Evolutionary conservation across 2,888 invertebrate species (phyloP), one percentile per base, ranked within the genome.

Genomic region (Tachina fera): DNA sequence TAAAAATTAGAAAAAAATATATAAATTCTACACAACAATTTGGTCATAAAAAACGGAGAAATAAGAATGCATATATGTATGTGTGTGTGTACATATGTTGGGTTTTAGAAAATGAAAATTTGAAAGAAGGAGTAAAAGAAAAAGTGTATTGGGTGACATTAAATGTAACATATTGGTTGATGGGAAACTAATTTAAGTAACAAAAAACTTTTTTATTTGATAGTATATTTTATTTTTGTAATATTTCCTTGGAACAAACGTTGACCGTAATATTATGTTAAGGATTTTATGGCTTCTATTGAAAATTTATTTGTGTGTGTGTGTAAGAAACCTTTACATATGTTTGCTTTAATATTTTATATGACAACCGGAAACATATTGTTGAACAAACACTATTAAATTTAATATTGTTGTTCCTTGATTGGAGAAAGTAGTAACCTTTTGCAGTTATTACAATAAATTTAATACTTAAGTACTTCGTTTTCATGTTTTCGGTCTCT

Each of bases 111-210:
- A 67, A 45, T 11, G 10, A 67, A 14, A 72, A 65, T 31, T 22
- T 9, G 11, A 71, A 56, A 39, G 45, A 45, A 41, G 9, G 11
- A 63, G 11, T 43, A 51, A 43, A 60, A 51, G 16, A 47, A 72
- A 1, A 49, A 56, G 61, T 78, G 53, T 70, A 65, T 60, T 49
- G 84, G 75, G 76, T 70, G 65, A 78, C 74, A 81, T 84, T 78
- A 81, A 84, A 68, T 68, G 84, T 78, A 81, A 84, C 86, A 87
- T 84, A 84, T 81, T 86, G 74, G 49, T 45, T 81, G 65, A 77
- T 70, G 76, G 47, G 19, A 84, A 87, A 81, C 84, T 83, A 84
- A 87, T 87, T 83, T 87, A 84, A 81, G 74, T 75, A 58, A 47
- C 19, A 75, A 84, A 47, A 39, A 80, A 86, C 67, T 72, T 76